Evolutionary conservation across 2,888 invertebrate species (phyloP).

Genomic region (Agonopterix heracliana): DNA sequence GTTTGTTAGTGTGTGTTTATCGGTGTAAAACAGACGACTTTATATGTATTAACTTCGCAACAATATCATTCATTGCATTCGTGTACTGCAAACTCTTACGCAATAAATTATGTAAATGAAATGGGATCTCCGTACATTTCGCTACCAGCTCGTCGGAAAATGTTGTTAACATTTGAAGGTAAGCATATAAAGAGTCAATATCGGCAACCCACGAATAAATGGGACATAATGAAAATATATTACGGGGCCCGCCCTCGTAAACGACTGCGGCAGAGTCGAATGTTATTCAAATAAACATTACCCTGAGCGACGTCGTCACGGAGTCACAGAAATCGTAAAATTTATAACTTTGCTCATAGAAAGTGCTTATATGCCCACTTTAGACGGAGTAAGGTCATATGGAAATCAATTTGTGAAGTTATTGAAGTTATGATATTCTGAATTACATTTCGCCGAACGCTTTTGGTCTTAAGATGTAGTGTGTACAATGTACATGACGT

Average conservation of each 20-base stretch:
- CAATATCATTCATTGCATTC: no score
- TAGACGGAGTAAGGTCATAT: slow-evolving; percentile 5
- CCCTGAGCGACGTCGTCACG: slow-evolving; percentile 50
- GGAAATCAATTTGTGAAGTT: slow-evolving; percentile 11
- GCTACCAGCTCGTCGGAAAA: slow-evolving; percentile 34
- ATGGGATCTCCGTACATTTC: slow-evolving; percentile 42
- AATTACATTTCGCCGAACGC: slow-evolving; percentile 1
- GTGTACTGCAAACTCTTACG: neutral
- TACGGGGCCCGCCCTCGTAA: slow-evolving; percentile 53
- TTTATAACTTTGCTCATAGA: slow-evolving; percentile 44
- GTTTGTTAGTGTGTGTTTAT: no score
- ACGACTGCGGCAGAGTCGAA: slow-evolving; percentile 43
- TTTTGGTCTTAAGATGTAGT: no score
- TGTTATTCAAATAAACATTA: slow-evolving; percentile 65
- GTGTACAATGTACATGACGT: no score
- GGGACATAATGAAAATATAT: slow-evolving; percentile 69
- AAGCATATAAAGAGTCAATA: slow-evolving; percentile 59
- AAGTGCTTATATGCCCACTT: slow-evolving; percentile 23
- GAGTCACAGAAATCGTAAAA: slow-evolving; percentile 55
- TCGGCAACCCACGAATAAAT: slow-evolving; percentile 57
- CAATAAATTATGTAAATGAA: slow-evolving; percentile 45
- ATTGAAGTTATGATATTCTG: slow-evolving; percentile 6
- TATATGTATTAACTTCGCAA: no score
- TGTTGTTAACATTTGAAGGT: slow-evolving; percentile 56
- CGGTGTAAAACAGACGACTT: no score